Percentiles rank a stretch among this genome's conserved stretches.
These are phyloP conservation scores for Acrocephalus kingi DNA, from an alignment of 2,113 vertebrate species.

Conservation along the genomic window DNA sequence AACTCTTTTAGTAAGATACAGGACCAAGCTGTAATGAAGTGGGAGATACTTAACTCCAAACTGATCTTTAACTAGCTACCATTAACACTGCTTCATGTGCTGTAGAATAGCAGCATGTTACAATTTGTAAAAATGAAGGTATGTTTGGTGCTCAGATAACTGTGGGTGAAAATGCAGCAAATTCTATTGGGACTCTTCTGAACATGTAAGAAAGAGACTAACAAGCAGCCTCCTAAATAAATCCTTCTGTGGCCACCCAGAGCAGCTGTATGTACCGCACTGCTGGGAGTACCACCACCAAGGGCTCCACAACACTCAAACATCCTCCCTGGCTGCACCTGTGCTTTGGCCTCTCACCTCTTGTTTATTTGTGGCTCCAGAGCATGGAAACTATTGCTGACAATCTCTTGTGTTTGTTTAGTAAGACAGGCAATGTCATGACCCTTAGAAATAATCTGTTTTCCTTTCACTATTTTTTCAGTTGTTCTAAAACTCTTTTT, in stretches of 20 bases:
- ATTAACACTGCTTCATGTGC: background rate
- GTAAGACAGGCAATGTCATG: background rate
- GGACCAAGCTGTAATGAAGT: background rate
- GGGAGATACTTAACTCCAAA: background rate
- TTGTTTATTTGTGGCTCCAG: background rate
- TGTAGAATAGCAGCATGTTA: background rate
- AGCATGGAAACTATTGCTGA: background rate
- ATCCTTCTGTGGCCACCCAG: background rate
- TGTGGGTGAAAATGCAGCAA: background rate
- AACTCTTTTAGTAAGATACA: background rate
- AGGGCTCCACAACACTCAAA: background rate
- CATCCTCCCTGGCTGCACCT: background rate
- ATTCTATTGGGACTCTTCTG: background rate
- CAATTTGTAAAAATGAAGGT: background rate
- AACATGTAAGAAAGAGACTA: background rate
- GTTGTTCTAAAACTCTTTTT: background rate
- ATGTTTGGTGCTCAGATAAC: background rate
- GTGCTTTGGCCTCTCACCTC: background rate
- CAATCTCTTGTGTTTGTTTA: background rate
- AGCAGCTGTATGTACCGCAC: background rate
- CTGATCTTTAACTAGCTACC: background rate
- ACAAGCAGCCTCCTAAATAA: background rate
- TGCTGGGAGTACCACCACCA: background rate
- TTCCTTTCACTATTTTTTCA: background rate
- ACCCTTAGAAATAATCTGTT: background rate